phyloP scores from a whole-genome alignment of 2,113 vertebrate species.

The Tetrax tetrax region DNA sequence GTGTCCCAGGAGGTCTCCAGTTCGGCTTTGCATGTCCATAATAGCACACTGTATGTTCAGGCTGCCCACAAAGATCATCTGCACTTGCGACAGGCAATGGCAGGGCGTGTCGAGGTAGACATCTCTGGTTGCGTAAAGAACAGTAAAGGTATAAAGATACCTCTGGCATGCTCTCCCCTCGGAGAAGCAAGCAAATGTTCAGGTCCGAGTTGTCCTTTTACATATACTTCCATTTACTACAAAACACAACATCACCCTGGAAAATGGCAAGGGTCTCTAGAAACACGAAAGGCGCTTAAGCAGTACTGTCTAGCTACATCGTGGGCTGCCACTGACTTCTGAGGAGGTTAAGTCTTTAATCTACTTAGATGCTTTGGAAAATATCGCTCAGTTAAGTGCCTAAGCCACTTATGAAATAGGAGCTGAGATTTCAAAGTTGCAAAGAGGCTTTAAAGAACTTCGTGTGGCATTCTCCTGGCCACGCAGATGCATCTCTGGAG shows the following conservation, averaged over 20 bases:
- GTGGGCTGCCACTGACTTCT: background rate
- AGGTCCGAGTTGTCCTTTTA: background rate
- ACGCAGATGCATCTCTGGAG: background rate
- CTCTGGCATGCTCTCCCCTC: background rate
- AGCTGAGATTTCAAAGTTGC: background rate
- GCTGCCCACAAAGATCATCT: background rate
- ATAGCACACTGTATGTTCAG: background rate
- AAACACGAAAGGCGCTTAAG: background rate
- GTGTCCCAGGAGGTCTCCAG: accelerated
- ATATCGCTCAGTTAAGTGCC: conserved; percentile 16
- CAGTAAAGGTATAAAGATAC: background rate
- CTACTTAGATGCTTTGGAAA: conserved; percentile 29
- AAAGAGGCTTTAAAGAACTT: background rate
- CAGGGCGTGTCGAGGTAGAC: background rate
- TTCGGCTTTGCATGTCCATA: accelerated
- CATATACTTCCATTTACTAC: background rate
- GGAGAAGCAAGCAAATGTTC: background rate
- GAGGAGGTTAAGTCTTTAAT: conserved; percentile 46
- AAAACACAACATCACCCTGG: background rate
- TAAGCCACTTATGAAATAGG: conserved; percentile 29
- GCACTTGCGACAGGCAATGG: background rate
- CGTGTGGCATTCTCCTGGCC: background rate
- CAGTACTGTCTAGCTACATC: background rate
- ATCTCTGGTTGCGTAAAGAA: accelerated
- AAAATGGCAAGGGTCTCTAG: background rate